phyloP scores from a whole-genome alignment of 92 coral and sea anemone genomes.

The Zoanthus sociatus region DNA sequence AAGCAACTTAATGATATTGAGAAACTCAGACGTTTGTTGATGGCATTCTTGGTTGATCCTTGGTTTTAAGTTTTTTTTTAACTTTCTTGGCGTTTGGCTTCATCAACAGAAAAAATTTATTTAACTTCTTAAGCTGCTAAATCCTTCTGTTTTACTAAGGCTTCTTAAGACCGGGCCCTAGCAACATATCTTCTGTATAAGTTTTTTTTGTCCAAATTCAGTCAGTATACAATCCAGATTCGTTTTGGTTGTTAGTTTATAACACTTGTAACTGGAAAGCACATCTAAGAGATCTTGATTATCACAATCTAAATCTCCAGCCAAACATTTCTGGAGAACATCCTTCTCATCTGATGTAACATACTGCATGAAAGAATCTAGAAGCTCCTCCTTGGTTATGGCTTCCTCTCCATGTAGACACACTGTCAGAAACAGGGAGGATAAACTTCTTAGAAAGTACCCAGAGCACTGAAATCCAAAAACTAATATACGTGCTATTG shows the following conservation, averaged over 20 bases:
- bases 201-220: conserved; percentile 28
- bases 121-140: conserved; percentile 31
- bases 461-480: conserved; percentile 11
- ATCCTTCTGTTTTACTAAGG: background rate
- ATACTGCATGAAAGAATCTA: conserved; percentile 44
- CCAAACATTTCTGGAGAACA: conserved; percentile 24
- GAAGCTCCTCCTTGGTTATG: conserved; percentile 21
- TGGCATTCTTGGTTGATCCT: conserved; percentile 4
- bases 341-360: conserved; percentile 39
- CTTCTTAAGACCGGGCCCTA: background rate
- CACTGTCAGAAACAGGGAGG: conserved; percentile 3
- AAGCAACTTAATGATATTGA: conserved; percentile 9
- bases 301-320: conserved; percentile 25
- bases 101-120: conserved; percentile 45
- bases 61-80: background rate
- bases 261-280: conserved; percentile 9
- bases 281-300: conserved; percentile 39
- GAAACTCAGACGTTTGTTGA: conserved; percentile 2
- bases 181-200: conserved; percentile 32
- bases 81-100: background rate
- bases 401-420: conserved; percentile 24
- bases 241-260: background rate
- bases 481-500: conserved; percentile 35
- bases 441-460: conserved; percentile 25
- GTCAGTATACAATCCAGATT: conserved; percentile 2